These are phyloP conservation scores for Melanchra persicariae DNA, from an alignment of 2,888 invertebrate genomes.

Conservation along the genomic window DNA sequence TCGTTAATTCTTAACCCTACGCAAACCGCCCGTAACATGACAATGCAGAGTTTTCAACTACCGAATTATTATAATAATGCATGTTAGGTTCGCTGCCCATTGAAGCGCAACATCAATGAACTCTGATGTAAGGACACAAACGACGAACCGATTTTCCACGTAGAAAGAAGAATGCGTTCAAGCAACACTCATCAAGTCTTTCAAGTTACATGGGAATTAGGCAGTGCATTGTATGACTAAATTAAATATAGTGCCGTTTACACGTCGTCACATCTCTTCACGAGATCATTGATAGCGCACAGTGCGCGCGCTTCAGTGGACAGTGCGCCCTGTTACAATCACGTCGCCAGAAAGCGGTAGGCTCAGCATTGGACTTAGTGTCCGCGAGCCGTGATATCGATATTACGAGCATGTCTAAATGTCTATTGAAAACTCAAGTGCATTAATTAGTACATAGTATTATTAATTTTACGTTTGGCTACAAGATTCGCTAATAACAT, in stretches of 20 bases:
- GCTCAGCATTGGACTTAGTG: conserved; percentile 55
- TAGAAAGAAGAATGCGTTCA: conserved; percentile 33
- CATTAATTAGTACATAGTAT: conserved; percentile 72
- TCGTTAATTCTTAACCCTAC: conserved; percentile 78
- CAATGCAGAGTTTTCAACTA: conserved; percentile 73
- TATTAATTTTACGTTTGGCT: conserved; percentile 61
- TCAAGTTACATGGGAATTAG: conserved; percentile 44
- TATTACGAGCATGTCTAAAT: conserved; percentile 64
- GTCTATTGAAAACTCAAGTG: conserved; percentile 74
- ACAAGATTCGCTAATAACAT: conserved; percentile 60
- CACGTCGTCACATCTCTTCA: conserved; percentile 26
- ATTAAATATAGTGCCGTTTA: conserved; percentile 54
- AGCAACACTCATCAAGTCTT: conserved; percentile 51
- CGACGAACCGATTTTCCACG: conserved; percentile 43
- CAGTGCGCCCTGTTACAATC: conserved; percentile 47
- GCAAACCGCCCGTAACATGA: conserved; percentile 65
- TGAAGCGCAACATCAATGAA: conserved; percentile 31
- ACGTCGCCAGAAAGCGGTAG: conserved; percentile 63
- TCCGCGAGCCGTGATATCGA: conserved; percentile 59
- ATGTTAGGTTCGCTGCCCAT: conserved; percentile 47
- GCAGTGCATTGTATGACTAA: conserved; percentile 58
- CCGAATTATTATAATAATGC: conserved; percentile 63
- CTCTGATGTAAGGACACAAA: no score
- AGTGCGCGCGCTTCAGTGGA: conserved; percentile 39
- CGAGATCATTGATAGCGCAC: conserved; percentile 20